Evolutionary conservation across 2,888 invertebrate genomes (phyloP).

Genomic region (Andrena flavipes): DNA sequence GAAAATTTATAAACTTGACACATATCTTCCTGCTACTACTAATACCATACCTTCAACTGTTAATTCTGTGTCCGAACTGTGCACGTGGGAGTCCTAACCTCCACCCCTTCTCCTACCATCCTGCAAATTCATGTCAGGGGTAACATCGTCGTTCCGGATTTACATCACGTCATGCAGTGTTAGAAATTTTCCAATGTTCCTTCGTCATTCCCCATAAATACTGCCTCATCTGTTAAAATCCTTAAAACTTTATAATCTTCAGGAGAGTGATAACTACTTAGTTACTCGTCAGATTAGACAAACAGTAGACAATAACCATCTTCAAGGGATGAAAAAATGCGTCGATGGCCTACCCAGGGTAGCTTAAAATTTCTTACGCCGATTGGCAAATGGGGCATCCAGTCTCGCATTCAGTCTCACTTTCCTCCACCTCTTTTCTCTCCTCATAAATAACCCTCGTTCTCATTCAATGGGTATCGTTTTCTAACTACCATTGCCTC

Average conservation of each 20-base stretch:
- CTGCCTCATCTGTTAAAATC: not conserved
- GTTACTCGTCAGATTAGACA: no score
- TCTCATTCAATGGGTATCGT: no score
- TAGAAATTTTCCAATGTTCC: not conserved
- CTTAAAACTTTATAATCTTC: not conserved
- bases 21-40: not conserved
- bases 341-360: not conserved
- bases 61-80: not conserved
- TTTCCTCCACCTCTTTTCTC: no score
- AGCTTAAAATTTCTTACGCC: not conserved
- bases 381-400: not conserved
- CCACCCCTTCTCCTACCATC: not conserved
- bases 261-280: not conserved
- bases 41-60: not conserved
- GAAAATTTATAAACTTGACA: not conserved
- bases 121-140: not conserved
- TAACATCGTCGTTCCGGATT: constrained; percentile 7
- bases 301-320: no score
- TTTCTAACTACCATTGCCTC: no score
- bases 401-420: no score
- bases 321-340: not conserved
- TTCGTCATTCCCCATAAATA: not conserved
- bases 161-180: not conserved
- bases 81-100: not conserved
- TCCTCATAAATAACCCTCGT: no score